Conservation (phyloP, 1,140 invertebrate genomes). For the Marisa cornuarietis region DNA sequence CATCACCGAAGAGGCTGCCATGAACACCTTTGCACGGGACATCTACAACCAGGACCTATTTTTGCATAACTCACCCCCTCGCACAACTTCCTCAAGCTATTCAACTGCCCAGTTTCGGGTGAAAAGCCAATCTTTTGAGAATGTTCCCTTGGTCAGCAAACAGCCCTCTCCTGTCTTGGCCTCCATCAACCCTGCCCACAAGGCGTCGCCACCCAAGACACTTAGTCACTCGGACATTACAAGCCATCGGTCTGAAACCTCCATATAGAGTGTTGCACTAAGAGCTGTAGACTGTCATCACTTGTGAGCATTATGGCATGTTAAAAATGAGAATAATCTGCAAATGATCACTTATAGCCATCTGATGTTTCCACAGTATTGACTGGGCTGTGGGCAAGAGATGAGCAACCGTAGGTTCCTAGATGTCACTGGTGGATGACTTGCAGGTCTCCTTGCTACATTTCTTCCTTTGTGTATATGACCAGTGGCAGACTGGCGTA, state of each 20-base stretch:
- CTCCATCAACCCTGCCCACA: constrained; percentile 50
- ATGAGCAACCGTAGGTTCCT: too few species aligned
- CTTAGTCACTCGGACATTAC: constrained; percentile 48
- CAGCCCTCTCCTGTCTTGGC: constrained; percentile 51
- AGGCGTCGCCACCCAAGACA: constrained; percentile 51
- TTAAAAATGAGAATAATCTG: background rate
- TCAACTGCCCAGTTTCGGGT: constrained; percentile 37
- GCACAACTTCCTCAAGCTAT: constrained; percentile 33
- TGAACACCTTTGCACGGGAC: background rate
- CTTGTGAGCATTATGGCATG: background rate
- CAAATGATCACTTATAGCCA: too few species aligned
- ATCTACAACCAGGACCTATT: constrained; percentile 42
- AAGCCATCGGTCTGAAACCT: constrained; percentile 51
- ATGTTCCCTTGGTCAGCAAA: constrained; percentile 57
- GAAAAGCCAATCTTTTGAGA: constrained; percentile 60
- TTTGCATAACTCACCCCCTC: constrained; percentile 38
- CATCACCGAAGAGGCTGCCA: constrained; percentile 73
- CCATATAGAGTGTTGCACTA: constrained; percentile 36
- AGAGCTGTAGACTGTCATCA: too few species aligned
- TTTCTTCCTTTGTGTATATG: too few species aligned
- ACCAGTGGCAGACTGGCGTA: too few species aligned
- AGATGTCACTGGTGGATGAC: too few species aligned
- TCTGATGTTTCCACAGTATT: too few species aligned
- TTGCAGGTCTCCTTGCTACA: too few species aligned
- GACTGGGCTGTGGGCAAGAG: too few species aligned